Evolutionary conservation across 1,140 invertebrate genomes (phyloP).

Genomic region (Hypsibius dujardini): DNA sequence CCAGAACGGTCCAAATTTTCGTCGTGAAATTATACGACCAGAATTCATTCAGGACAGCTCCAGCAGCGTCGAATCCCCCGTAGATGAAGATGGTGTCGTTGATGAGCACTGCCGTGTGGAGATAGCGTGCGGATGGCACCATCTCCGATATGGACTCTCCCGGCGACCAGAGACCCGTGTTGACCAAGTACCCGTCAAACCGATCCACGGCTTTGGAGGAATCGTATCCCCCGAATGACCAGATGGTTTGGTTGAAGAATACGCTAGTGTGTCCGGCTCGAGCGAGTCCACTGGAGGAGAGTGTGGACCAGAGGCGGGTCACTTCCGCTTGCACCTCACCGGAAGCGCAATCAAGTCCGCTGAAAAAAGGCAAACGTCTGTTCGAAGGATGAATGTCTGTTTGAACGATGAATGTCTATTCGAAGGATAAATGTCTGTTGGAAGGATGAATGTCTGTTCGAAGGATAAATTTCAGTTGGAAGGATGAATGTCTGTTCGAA

Average conservation of each 20-base stretch:
- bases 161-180: not conserved
- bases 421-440: too few species aligned
- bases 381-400: too few species aligned
- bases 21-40: conserved; percentile 81
- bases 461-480: too few species aligned
- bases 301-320: too few species aligned
- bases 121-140: conserved; percentile 25
- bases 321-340: too few species aligned
- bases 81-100: conserved; percentile 71
- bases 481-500: too few species aligned
- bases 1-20: conserved; percentile 61
- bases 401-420: too few species aligned
- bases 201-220: not conserved
- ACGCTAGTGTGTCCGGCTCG: conserved; percentile 1
- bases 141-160: conserved; percentile 15
- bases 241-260: not conserved
- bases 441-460: too few species aligned
- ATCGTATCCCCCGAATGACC: not conserved
- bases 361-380: too few species aligned
- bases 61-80: conserved; percentile 53
- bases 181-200: not conserved
- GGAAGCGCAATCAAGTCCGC: too few species aligned
- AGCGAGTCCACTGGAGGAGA: too few species aligned
- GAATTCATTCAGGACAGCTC: conserved; percentile 57
- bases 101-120: conserved; percentile 52